These are phyloP conservation scores for Plusia festucae DNA, from an alignment of 2,888 invertebrate genomes.

Conservation along the genomic window DNA sequence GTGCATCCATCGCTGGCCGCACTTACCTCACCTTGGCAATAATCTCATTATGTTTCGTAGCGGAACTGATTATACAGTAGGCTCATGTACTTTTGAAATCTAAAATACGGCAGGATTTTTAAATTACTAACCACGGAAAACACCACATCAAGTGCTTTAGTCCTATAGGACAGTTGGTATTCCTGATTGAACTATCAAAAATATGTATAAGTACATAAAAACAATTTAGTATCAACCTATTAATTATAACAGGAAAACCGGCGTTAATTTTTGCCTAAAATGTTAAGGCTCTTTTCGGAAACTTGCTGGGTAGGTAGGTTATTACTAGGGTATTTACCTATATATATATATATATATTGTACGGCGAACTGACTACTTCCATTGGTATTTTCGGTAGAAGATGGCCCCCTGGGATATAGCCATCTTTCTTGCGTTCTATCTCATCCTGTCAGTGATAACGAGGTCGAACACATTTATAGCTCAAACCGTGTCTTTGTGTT, in stretches of 20 bases:
- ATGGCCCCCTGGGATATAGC: slow-evolving; percentile 65
- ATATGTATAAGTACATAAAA: too few species aligned
- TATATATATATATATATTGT: not conserved
- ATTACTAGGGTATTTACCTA: not conserved
- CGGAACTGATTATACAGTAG: slow-evolving; percentile 75
- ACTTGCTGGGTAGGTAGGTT: not conserved
- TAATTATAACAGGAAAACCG: too few species aligned
- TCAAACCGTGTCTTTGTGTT: slow-evolving; percentile 56
- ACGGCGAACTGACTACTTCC: slow-evolving; percentile 5
- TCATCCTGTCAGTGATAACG: slow-evolving; percentile 73
- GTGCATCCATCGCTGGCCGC: slow-evolving; percentile 76
- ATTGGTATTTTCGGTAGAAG: slow-evolving; percentile 57
- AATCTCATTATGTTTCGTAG: slow-evolving; percentile 80
- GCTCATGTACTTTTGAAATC: slow-evolving; percentile 59
- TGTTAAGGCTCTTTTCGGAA: slow-evolving; percentile 11
- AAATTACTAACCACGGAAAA: slow-evolving; percentile 25
- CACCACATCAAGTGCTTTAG: slow-evolving; percentile 9
- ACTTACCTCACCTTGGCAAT: slow-evolving; percentile 84
- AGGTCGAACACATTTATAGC: slow-evolving; percentile 70
- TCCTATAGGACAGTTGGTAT: not conserved
- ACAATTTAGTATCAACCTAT: too few species aligned
- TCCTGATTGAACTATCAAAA: not conserved
- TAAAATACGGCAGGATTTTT: slow-evolving; percentile 39
- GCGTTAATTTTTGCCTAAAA: not conserved
- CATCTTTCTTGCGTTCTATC: slow-evolving; percentile 74